Percentiles rank a stretch among this genome's conserved stretches.
Conservation (phyloP, 2,797 vertebrate species). For the Anguilla marmorata region DNA sequence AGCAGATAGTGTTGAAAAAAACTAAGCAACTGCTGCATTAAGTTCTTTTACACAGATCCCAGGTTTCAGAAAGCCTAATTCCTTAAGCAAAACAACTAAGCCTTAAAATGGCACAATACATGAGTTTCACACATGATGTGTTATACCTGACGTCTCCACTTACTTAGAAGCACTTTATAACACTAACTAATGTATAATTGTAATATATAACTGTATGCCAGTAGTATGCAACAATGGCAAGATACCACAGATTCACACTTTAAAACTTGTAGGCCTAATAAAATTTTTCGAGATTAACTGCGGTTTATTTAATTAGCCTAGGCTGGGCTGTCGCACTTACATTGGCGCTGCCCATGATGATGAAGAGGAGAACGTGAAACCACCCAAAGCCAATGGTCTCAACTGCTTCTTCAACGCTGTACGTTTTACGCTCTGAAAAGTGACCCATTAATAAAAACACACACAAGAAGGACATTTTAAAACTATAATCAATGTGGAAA, state of each 20-base stretch:
- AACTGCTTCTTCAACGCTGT: constrained; percentile 88
- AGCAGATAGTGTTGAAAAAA: neutral
- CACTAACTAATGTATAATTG: neutral
- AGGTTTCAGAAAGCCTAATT: constrained; percentile 2
- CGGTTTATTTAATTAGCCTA: neutral
- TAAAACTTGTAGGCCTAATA: neutral
- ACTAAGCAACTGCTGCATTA: too few species aligned
- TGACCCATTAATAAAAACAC: neutral
- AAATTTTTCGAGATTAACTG: neutral
- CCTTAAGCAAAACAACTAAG: neutral
- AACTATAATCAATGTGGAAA: neutral
- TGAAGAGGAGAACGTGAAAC: constrained; percentile 86
- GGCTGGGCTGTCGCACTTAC: constrained; percentile 63
- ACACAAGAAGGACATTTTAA: neutral
- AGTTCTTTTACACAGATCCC: neutral
- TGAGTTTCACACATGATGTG: neutral
- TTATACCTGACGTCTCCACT: neutral
- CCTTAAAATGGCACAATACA: neutral
- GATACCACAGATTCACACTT: too few species aligned
- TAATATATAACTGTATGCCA: neutral
- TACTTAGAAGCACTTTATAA: neutral
- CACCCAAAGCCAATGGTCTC: constrained; percentile 88
- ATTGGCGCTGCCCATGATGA: constrained; percentile 90
- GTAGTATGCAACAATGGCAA: too few species aligned
- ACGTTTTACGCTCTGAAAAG: constrained; percentile 70